These are phyloP conservation scores for Tachycineta bicolor DNA, from an alignment of 2,113 vertebrate species.

Conservation along the genomic window DNA sequence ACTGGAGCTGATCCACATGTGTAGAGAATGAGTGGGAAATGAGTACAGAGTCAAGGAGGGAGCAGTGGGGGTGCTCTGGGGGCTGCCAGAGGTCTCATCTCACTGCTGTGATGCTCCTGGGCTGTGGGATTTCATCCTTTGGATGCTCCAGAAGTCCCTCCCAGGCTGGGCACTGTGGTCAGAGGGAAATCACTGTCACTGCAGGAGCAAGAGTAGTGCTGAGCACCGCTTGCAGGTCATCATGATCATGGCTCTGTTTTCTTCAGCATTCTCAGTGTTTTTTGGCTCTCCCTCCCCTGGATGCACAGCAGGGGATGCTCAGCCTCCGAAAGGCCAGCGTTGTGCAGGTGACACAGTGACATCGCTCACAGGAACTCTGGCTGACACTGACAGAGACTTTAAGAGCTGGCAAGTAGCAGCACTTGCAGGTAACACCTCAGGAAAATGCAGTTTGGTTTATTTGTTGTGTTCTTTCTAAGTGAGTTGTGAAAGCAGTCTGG, in stretches of 20 bases:
- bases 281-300: background rate
- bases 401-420: conserved; percentile 21
- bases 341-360: background rate
- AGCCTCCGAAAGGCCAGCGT: background rate
- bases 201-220: background rate
- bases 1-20: background rate
- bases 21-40: fast-evolving
- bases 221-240: background rate
- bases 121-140: background rate
- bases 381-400: background rate
- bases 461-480: background rate
- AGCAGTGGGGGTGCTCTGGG: fast-evolving
- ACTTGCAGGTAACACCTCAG: background rate
- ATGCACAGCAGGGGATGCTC: background rate
- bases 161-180: background rate
- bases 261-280: fast-evolving
- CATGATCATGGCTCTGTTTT: background rate
- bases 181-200: background rate
- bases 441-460: background rate
- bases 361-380: background rate
- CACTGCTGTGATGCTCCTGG: background rate
- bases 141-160: background rate
- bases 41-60: fast-evolving
- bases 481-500: background rate
- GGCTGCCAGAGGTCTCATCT: background rate